Percentiles rank a stretch among this genome's conserved stretches.
phyloP scores from a whole-genome alignment of 2,797 vertebrate species.

The Fistularia tabacaria region DNA sequence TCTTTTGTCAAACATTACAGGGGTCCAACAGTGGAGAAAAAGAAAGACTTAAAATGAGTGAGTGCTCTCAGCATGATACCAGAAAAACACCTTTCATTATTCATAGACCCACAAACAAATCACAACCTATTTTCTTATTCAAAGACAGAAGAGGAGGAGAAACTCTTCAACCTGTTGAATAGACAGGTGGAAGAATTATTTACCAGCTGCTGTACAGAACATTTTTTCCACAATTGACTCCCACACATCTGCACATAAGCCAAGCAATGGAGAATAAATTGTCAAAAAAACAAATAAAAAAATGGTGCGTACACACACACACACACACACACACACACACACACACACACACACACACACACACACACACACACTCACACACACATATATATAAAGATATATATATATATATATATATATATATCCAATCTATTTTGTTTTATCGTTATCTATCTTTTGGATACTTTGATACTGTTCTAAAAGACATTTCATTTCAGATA shows the following conservation, averaged over 20 bases:
- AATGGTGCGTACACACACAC: no score
- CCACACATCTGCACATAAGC: conserved; percentile 31
- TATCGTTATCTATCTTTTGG: no score
- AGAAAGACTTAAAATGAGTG: conserved; percentile 51
- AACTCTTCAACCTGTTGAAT: conserved; percentile 50
- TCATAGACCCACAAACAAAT: conserved; percentile 44
- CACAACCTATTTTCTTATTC: conserved; percentile 38
- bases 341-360: no score
- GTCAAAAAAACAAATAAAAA: no score
- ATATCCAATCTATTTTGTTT: no score
- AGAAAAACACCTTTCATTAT: conserved; percentile 62
- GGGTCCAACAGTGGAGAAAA: conserved; percentile 60
- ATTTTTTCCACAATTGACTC: conserved; percentile 34
- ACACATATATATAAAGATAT: no score
- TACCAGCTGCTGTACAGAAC: conserved; percentile 37
- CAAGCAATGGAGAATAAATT: background rate
- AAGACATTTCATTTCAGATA: conserved; percentile 2
- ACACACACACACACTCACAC: no score
- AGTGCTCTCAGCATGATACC: conserved; percentile 40
- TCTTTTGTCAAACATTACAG: conserved; percentile 43
- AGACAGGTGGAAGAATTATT: conserved; percentile 45
- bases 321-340: no score
- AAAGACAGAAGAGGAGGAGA: conserved; percentile 43
- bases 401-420: no score
- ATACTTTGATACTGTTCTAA: no score